Evolutionary conservation across 2,113 vertebrate species (phyloP).

Genomic region (human (Homo sapiens)): GRCh38 chr9:132127001-132127500

Average conservation of each 20-base stretch:
- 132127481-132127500: not conserved
- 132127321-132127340: not conserved
- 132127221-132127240: not conserved
- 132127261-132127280: not conserved
- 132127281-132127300: not conserved
- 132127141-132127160: not conserved
- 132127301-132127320: not conserved
- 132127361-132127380: not conserved
- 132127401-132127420: not conserved
- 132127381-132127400: not conserved
- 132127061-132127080: accelerated
- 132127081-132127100: accelerated
- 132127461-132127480: not conserved
- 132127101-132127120: accelerated
- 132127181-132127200: not conserved
- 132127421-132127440: not conserved
- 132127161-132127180: not conserved
- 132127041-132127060: not conserved
- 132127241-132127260: not conserved
- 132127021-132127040: not conserved
- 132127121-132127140: not conserved
- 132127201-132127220: not conserved
- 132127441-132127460: not conserved
- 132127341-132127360: not conserved
- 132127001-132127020: not conserved